phyloP scores from a whole-genome alignment of 30 jellyfish, hydroid and myxozoan species.

The Mastigias papua region DNA sequence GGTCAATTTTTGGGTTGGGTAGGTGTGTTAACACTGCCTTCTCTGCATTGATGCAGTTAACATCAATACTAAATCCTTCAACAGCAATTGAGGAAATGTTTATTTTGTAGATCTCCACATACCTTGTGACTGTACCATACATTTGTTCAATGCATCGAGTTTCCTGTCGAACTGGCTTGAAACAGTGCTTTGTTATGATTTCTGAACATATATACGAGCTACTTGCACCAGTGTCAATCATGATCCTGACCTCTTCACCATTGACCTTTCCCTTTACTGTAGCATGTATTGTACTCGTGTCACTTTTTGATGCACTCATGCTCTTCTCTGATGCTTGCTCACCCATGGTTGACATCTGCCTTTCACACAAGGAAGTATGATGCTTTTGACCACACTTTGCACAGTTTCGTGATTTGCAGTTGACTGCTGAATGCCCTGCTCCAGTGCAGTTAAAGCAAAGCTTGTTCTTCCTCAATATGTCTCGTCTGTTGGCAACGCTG shows the following conservation, averaged over 20 bases:
- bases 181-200: slow-evolving; percentile 3
- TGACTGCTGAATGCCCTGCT: slow-evolving; percentile 57
- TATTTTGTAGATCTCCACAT: slow-evolving; percentile 42
- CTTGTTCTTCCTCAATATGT: background rate
- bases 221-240: slow-evolving; percentile 43
- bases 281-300: slow-evolving; percentile 16
- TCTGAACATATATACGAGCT: slow-evolving; percentile 31
- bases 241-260: slow-evolving; percentile 8
- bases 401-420: slow-evolving; percentile 54
- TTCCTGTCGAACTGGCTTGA: slow-evolving; percentile 24
- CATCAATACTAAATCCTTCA: slow-evolving; percentile 32
- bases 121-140: slow-evolving; percentile 56
- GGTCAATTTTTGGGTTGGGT: slow-evolving; percentile 62
- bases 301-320: slow-evolving; percentile 33
- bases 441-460: background rate
- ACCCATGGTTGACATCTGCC: slow-evolving; percentile 1
- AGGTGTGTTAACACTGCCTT: slow-evolving; percentile 47
- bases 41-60: slow-evolving; percentile 60
- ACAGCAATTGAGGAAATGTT: slow-evolving; percentile 25
- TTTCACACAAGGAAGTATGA: slow-evolving; percentile 53
- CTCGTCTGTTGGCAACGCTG: background rate
- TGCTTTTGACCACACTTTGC: slow-evolving; percentile 24
- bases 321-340: background rate
- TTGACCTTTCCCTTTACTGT: slow-evolving; percentile 23
- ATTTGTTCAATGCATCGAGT: slow-evolving; percentile 36